Evolutionary conservation across 2,113 vertebrate genomes (phyloP), one percentile per base, ranked within the genome.

Genomic region (Sebastes fasciatus): DNA sequence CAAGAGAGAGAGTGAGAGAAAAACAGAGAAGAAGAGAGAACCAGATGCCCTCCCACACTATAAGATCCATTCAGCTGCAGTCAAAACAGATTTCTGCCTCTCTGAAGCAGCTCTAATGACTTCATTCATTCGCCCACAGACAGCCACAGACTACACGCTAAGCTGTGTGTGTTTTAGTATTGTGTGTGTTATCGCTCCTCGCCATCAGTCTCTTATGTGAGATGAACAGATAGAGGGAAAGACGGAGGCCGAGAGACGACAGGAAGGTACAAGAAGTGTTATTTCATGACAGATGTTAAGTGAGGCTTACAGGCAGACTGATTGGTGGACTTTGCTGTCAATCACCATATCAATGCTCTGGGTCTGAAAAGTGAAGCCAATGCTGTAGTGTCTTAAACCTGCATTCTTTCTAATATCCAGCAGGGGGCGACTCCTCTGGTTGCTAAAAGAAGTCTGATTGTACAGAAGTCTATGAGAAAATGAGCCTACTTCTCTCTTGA

Each of bases 11-110:
- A 26, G 23, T 6, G n/a, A 57, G 65, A 84, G 70, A 74, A 46
- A 74, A 70, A 69, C 8, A 58, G 26, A 71, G 48, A 54, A 57
- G 69, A 83, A 73, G 73, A 88, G 80, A 79, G 82, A 87, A 61
- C 1, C 81, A 88, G 84, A 84, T 49, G 10, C 1, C 17, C 63
- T 76, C 85, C 84, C 73, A 82, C 74, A 11, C 71, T 45, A 34
- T 34, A 10, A n/a, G 3, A n/a, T 16, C 1, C 0, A 26, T 14
- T 75, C 66, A 46, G 34, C 8, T 3, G 26, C 43, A 73, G 67
- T 60, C 81, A 77, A 79, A 89, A 80, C 87, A 83, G 13, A 63
- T 70, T 23, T 70, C 12, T 77, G 55, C 21, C 4, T 21, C 12
- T 43, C 9, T 57, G 65, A 51, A 77, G 49, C 16, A 14, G 55